Percentiles rank a stretch among this genome's conserved stretches.
phyloP scores from a whole-genome alignment of 2,113 vertebrate species.

The Hippocampus barbouri region DNA sequence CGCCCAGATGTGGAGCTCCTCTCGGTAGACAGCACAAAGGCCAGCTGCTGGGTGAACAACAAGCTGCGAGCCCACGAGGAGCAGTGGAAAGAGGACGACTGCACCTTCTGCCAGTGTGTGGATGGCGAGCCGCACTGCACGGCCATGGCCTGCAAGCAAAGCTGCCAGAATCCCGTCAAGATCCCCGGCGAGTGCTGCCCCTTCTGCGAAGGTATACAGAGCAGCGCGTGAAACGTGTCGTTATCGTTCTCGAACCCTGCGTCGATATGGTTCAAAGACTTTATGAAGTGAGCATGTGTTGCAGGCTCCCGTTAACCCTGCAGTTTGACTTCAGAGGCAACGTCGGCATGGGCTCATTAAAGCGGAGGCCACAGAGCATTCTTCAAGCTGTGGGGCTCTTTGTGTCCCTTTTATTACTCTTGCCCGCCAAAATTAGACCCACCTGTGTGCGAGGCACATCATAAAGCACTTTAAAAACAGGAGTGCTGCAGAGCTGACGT shows the following conservation, averaged over 20 bases:
- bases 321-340: conserved; percentile 38
- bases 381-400: conserved; percentile 59
- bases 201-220: conserved; percentile 74
- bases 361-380: conserved; percentile 59
- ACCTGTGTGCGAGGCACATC: conserved; percentile 50
- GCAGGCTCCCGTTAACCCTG: conserved; percentile 34
- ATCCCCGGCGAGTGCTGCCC: conserved; percentile 80
- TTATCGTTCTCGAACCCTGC: too few relatives aligned
- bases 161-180: conserved; percentile 76
- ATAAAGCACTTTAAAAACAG: conserved; percentile 40
- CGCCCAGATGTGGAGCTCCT: conserved; percentile 72
- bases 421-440: conserved; percentile 64
- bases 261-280: neutral
- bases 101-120: conserved; percentile 80
- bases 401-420: conserved; percentile 62
- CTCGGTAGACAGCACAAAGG: conserved; percentile 66
- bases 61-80: conserved; percentile 73
- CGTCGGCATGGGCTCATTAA: conserved; percentile 61
- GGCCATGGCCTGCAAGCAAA: conserved; percentile 81
- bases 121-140: conserved; percentile 76
- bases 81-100: conserved; percentile 80
- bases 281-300: conserved; percentile 16
- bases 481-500: conserved; percentile 58
- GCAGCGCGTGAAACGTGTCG: neutral
- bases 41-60: conserved; percentile 76